A percentile compares a stretch with the other conserved stretches of the same genome.
Conservation (phyloP, 2,888 invertebrate genomes). For the Parelbella ahira region DNA sequence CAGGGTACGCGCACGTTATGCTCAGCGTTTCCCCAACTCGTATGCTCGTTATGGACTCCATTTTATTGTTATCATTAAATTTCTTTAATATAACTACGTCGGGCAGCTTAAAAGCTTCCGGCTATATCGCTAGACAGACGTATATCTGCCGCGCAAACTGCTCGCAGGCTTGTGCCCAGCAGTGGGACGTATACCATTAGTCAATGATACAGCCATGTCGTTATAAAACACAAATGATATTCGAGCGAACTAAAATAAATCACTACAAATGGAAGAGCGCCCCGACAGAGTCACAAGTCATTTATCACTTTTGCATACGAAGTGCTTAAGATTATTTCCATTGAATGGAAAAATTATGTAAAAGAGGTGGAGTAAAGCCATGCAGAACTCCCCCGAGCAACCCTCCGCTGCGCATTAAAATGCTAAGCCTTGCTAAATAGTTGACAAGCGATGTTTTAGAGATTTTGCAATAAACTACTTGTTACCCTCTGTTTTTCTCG, state of each 20-base stretch:
- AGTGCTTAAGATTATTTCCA: constrained; percentile 16
- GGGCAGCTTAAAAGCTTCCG: too few relatives aligned
- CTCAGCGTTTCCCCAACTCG: too few relatives aligned
- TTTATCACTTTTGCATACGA: constrained; percentile 20
- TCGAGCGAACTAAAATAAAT: constrained; percentile 7
- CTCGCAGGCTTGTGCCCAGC: too few relatives aligned
- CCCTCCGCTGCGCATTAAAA: constrained; percentile 18
- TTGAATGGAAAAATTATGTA: constrained; percentile 22
- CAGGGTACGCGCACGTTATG: too few relatives aligned
- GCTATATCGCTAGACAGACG: too few relatives aligned
- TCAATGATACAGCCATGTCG: too few relatives aligned
- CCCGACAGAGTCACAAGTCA: constrained; percentile 6
- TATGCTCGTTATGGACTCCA: too few relatives aligned
- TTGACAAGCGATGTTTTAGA: constrained; percentile 10
- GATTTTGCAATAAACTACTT: constrained; percentile 1
- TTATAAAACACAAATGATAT: background rate
- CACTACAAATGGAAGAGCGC: constrained; percentile 8
- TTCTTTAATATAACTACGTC: too few relatives aligned
- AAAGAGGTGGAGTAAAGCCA: constrained; percentile 15
- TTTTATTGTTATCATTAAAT: too few relatives aligned
- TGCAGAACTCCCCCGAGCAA: constrained; percentile 9
- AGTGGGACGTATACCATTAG: too few relatives aligned
- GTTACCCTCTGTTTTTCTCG: too few relatives aligned
- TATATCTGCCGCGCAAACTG: too few relatives aligned
- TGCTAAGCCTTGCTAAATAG: constrained; percentile 21